Percentiles rank a stretch among this genome's conserved stretches.
These are phyloP conservation scores for Phrynosoma blainvillii DNA, from an alignment of 2,113 vertebrate genomes.

Conservation along the genomic window DNA sequence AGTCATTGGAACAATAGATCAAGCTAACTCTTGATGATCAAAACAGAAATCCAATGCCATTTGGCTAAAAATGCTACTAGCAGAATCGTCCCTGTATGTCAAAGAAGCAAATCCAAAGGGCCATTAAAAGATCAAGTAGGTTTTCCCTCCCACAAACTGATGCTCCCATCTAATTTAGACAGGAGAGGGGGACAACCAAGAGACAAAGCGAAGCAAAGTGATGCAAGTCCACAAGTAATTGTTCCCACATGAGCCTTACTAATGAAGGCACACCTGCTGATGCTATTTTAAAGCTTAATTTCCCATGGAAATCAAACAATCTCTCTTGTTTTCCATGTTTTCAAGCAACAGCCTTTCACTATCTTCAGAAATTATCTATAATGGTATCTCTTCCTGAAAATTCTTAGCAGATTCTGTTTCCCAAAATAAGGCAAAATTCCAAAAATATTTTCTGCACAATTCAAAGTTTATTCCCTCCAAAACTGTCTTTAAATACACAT, in stretches of 20 bases:
- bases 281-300: background rate
- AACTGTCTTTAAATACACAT: background rate
- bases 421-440: background rate
- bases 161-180: background rate
- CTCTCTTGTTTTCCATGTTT: background rate
- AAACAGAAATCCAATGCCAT: no score
- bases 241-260: conserved; percentile 5
- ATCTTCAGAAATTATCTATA: background rate
- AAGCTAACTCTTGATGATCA: no score
- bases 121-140: background rate
- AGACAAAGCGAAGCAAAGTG: background rate
- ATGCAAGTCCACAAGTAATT: conserved; percentile 22
- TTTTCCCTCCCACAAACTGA: background rate
- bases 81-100: background rate
- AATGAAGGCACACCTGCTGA: background rate
- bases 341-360: background rate
- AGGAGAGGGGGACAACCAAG: no score
- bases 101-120: background rate
- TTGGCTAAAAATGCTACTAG: no score
- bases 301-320: background rate
- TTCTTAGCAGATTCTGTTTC: background rate
- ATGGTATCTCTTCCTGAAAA: background rate
- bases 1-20: no score
- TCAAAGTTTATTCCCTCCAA: background rate
- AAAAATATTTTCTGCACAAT: background rate